Evolutionary conservation across 2,797 vertebrate species (phyloP), one percentile per base, ranked within the genome.

Genomic region (Buphagus erythrorhynchus): DNA sequence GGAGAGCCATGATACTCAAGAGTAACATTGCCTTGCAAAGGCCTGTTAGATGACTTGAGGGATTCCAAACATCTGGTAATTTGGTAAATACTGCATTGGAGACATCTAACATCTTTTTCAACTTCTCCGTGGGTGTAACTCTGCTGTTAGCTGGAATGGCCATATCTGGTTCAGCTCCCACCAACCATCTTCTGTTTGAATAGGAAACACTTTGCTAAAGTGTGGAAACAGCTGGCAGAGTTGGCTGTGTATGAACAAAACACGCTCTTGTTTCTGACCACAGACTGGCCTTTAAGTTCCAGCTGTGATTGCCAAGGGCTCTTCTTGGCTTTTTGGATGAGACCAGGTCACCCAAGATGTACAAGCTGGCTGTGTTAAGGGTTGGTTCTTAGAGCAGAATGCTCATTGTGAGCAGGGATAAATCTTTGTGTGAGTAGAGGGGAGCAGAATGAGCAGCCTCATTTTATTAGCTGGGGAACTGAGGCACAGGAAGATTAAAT

Each of bases 201-300:
- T 68, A 82, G 93, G 73, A 88, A 95, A 88, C 80, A 84, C 90
- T 95, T 95, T 79, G 69, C 82, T 86, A 12, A 94, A 96, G 90
- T n/a, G 65, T 90, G 80, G 90, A 88, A 94, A 90, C 96, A 94
- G 91, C 91, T 95, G 93, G 89, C 91, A 95, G 73, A 79, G 69
- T 26, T 81, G 82, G 88, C 93, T 79, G 40, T 5, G 69, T n/a
- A 28, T 63, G 81, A 95, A 86, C 82, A 95, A 92, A 94, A 84
- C 63, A 82, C 0, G 0, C 84, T 94, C 86, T 86, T 91, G 83
- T 95, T 94, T 82, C 90, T 92, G 80, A 91, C 86, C 94, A 94
- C 90, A 94, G 88, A 35, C 61, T 82, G 88, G 83, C 71, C 86
- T 88, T 81, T n/a, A 68, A 88, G 57, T 92, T 94, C 90, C 2